These are phyloP conservation scores for Herpetotheres cachinnans DNA, from an alignment of 2,113 vertebrate species.

Conservation along the genomic window DNA sequence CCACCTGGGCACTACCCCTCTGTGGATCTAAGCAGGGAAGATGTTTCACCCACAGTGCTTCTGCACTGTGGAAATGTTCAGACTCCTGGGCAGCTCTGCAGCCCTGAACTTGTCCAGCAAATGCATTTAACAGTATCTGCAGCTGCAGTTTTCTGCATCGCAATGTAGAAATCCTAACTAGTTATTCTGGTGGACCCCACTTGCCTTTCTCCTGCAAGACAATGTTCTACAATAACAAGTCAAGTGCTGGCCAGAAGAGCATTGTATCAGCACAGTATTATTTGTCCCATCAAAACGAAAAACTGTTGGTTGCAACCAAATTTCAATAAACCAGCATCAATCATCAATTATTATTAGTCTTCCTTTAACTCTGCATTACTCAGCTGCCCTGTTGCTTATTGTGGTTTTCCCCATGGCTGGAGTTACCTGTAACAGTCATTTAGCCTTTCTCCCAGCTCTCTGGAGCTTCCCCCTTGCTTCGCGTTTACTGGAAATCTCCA, in stretches of 20 bases:
- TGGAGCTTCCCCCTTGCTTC: neutral
- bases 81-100: neutral
- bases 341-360: neutral
- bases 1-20: no score
- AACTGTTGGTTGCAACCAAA: neutral
- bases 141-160: neutral
- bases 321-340: neutral
- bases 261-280: neutral
- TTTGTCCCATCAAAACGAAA: neutral
- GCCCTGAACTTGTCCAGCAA: neutral
- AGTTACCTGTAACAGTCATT: neutral
- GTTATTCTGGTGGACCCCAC: neutral
- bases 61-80: neutral
- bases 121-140: neutral
- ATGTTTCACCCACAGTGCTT: neutral
- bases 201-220: neutral
- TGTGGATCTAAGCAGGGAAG: neutral
- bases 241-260: neutral
- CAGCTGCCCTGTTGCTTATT: neutral
- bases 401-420: neutral
- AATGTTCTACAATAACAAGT: neutral
- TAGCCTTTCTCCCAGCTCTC: neutral
- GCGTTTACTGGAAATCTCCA: neutral
- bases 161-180: neutral
- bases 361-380: neutral